A percentile compares a stretch with the other conserved stretches of the same genome.
phyloP scores from a whole-genome alignment of 2,797 vertebrate species.

The Alauda arvensis region DNA sequence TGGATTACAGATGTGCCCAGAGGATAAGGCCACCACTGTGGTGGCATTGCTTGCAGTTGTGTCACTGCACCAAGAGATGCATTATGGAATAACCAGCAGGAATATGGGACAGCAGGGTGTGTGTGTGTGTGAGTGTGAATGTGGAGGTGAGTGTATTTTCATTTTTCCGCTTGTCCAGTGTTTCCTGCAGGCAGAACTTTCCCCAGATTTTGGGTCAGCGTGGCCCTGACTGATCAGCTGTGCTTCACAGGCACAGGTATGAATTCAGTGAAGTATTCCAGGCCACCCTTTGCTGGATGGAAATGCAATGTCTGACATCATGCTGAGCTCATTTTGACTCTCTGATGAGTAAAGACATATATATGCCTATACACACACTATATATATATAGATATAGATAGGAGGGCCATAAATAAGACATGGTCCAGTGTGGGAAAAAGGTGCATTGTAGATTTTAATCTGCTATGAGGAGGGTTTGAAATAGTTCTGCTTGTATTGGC shows the following conservation, averaged over 20 bases:
- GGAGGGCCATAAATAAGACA: neutral
- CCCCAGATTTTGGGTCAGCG: neutral
- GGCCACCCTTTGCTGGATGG: neutral
- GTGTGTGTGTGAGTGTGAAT: too few relatives aligned
- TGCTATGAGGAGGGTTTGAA: neutral
- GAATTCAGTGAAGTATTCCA: neutral
- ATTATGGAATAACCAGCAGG: neutral
- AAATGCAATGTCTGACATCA: neutral
- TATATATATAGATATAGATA: too few relatives aligned
- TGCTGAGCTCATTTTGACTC: neutral
- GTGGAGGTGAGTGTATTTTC: too few relatives aligned
- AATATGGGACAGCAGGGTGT: neutral
- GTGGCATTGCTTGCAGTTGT: neutral
- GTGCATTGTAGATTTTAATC: neutral
- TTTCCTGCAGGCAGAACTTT: neutral
- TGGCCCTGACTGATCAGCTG: neutral
- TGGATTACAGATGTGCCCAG: neutral
- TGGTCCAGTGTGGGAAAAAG: neutral
- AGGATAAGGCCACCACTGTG: neutral
- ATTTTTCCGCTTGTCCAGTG: neutral
- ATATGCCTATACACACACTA: neutral
- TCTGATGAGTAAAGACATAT: neutral
- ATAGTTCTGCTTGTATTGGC: neutral
- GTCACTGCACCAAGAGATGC: neutral
- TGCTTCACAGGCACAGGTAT: rapidly evolving